Evolutionary conservation across 2,113 vertebrate genomes (phyloP).

Genomic region (Hiodon tergisus): DNA sequence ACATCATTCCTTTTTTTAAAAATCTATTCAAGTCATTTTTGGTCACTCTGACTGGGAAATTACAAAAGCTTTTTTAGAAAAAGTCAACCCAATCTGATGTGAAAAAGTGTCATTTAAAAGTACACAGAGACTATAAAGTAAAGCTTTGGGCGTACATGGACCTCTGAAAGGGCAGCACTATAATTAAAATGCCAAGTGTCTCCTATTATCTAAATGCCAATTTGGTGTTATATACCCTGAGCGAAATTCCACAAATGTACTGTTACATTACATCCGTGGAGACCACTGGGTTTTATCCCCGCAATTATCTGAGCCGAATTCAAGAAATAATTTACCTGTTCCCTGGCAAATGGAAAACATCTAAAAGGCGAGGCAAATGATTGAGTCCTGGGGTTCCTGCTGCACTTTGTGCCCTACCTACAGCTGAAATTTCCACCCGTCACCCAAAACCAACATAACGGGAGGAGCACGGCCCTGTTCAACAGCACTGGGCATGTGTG

Average conservation of each 20-base stretch:
- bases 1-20: no score
- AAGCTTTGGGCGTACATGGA: conserved; percentile 45
- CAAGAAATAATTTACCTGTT: conserved; percentile 31
- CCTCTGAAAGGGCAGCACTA: conserved; percentile 51
- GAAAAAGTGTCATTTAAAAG: conserved; percentile 35
- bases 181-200: conserved; percentile 62
- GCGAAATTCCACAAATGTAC: conserved; percentile 40
- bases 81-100: no score
- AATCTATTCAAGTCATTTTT: no score
- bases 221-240: conserved; percentile 45
- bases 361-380: background rate
- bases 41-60: no score
- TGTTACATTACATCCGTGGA: conserved; percentile 38
- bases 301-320: conserved; percentile 25
- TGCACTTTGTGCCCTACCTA: background rate
- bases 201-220: conserved; percentile 62
- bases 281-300: background rate
- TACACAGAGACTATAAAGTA: conserved; percentile 35
- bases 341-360: conserved; percentile 9
- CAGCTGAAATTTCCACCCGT: no score
- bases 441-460: background rate
- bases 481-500: background rate
- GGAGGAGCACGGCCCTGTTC: no score
- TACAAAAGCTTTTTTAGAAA: no score
- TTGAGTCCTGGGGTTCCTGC: background rate